Conservation (phyloP, 1,140 invertebrate genomes). For the Formica selysi region DNA sequence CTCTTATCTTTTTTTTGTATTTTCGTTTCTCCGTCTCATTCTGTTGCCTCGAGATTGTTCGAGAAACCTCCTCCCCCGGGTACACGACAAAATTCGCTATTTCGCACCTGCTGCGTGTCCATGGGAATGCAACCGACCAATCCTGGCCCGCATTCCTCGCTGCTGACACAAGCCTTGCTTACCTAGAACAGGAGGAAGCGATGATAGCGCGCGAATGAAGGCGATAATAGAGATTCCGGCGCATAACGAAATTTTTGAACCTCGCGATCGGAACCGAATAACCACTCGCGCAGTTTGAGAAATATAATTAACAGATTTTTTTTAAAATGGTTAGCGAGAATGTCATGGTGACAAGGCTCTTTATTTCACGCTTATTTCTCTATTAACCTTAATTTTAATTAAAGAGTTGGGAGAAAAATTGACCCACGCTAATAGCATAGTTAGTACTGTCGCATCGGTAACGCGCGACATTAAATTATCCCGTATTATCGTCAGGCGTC, state of each 20-base stretch:
- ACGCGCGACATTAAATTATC: conserved; percentile 52
- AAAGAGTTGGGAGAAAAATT: neutral
- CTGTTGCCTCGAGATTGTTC: conserved; percentile 9
- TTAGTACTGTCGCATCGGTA: conserved; percentile 28
- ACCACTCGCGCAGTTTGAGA: neutral
- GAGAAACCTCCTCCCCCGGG: conserved; percentile 53
- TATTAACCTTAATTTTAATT: conserved; percentile 1
- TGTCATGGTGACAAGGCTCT: too few relatives aligned
- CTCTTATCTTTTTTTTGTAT: neutral
- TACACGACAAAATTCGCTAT: conserved; percentile 81
- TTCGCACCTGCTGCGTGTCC: conserved; percentile 89
- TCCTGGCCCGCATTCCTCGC: conserved; percentile 87
- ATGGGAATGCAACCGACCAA: conserved; percentile 89
- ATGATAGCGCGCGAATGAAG: neutral
- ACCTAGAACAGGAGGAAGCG: conserved; percentile 81
- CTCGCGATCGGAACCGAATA: neutral
- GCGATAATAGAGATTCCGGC: neutral
- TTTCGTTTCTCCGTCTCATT: neutral
- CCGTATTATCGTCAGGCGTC: conserved; percentile 48
- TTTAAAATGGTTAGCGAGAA: neutral
- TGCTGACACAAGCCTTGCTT: conserved; percentile 89
- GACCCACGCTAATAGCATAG: neutral
- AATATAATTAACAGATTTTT: neutral
- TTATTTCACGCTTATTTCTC: neutral
- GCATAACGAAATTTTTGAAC: neutral